phyloP scores from a whole-genome alignment of 2,888 invertebrate genomes.

The Patella depressa region DNA sequence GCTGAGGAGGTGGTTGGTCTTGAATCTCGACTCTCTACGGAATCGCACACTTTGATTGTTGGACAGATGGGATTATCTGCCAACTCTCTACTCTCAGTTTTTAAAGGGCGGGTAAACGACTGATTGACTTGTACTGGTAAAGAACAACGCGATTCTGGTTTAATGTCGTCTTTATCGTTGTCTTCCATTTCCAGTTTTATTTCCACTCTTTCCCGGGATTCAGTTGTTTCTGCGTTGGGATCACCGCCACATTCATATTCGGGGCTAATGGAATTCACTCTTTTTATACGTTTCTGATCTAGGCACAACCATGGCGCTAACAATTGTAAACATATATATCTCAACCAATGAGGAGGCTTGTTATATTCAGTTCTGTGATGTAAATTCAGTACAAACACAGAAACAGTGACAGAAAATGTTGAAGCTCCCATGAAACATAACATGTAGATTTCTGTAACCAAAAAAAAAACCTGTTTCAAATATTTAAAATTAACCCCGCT shows the following conservation, averaged over 20 bases:
- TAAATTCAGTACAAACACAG: constrained; percentile 35
- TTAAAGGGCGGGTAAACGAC: too few species aligned
- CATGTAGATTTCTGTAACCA: constrained; percentile 35
- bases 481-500: too few species aligned
- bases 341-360: constrained; percentile 32
- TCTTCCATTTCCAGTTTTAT: constrained; percentile 2
- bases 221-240: background rate
- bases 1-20: background rate
- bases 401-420: constrained; percentile 33
- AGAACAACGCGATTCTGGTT: background rate
- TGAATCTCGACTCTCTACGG: background rate
- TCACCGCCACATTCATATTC: background rate
- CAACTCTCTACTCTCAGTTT: background rate
- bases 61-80: background rate
- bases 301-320: constrained; percentile 31
- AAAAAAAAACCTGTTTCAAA: background rate
- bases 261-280: background rate
- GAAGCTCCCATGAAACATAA: constrained; percentile 37
- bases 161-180: background rate
- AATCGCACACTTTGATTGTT: background rate
- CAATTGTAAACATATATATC: constrained; percentile 26
- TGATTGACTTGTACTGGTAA: background rate
- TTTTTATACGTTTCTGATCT: background rate
- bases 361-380: constrained; percentile 36
- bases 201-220: background rate